These are phyloP conservation scores for Telmatochromis brichardi DNA, from an alignment of 2,113 vertebrate genomes.

Conservation along the genomic window DNA sequence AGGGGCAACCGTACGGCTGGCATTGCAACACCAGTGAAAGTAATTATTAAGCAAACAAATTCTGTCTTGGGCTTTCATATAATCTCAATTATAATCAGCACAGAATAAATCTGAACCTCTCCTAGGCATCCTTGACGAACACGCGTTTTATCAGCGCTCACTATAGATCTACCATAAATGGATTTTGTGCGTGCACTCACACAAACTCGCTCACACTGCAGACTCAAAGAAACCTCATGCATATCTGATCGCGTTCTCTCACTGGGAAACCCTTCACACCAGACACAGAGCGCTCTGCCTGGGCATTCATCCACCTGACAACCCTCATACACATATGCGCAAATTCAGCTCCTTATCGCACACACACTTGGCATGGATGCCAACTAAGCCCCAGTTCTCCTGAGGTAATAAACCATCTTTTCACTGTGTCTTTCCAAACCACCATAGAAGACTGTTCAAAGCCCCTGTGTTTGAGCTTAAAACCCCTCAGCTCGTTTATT, in stretches of 20 bases:
- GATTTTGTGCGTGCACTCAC: not conserved
- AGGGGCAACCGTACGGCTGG: not conserved
- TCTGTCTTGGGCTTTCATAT: not conserved
- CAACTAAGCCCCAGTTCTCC: constrained; percentile 53
- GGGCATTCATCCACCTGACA: constrained; percentile 32
- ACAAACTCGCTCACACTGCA: not conserved
- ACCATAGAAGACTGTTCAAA: constrained; percentile 31
- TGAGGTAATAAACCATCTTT: constrained; percentile 66
- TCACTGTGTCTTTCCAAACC: constrained; percentile 39
- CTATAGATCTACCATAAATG: not conserved
- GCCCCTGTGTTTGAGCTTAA: constrained; percentile 27
- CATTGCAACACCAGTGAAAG: not conserved
- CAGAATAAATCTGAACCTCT: not conserved
- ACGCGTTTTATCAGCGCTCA: not conserved
- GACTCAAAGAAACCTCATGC: not conserved
- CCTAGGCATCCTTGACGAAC: not conserved
- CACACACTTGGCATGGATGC: constrained; percentile 37
- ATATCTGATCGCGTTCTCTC: not conserved
- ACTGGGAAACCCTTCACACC: not conserved
- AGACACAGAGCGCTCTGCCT: not conserved
- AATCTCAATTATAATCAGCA: not conserved
- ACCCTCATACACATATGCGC: not conserved
- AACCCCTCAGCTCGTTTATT: constrained; percentile 48
- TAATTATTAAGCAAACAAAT: not conserved
- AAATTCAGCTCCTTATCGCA: constrained; percentile 11